Evolutionary conservation across 2,888 invertebrate species (phyloP), one percentile per base, ranked within the genome.

Genomic region (Harmothoe impar): DNA sequence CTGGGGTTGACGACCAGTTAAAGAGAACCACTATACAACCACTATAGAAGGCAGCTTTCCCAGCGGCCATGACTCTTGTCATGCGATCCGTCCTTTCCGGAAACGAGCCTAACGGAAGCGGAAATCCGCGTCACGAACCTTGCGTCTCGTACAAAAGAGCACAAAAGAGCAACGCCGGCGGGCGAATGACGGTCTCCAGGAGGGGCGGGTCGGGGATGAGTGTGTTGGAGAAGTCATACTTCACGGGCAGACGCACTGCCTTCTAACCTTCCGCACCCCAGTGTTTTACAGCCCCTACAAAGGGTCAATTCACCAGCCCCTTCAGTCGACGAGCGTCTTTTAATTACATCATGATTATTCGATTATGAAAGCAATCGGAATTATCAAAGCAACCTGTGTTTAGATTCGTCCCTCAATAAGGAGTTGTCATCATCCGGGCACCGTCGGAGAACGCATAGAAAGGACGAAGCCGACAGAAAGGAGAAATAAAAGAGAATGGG

Each of bases 321-420:
- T 31, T 25, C 25, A 23, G 17, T 7, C 20, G 3, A 29, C 31
- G 62, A 62, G 3, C 35, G 31, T 77, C 81, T 81, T 81, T 35
- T 43, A 81, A 81, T 81, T 25, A 23, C 43, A 43, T 20, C 17
- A 23, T 10, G 43, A 81, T 81, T 35, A 81, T 81, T 81, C 20
- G 23, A 81, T 35, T 81, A 77, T 35, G 81, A 81, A 81, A 81
- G 81, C 81, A 81, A 43, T 81, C 31, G 5, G 33, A 81, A 81
- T 81, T 33, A 43, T 81, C 81, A 33, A 33, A 81, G 43, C 20
- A 25, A 10, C 0, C 33, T 35, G 35, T 81, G 81, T 81, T 81
- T 43, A n/a, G 77, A 29, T 25, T 81, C 33, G 3, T 81, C 25
- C 3, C 29, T 72, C 25, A 1, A 15, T n/a, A 62, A 62, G n/a